Conservation (phyloP, 2,797 vertebrate species). For the Chelonia mydas region DNA sequence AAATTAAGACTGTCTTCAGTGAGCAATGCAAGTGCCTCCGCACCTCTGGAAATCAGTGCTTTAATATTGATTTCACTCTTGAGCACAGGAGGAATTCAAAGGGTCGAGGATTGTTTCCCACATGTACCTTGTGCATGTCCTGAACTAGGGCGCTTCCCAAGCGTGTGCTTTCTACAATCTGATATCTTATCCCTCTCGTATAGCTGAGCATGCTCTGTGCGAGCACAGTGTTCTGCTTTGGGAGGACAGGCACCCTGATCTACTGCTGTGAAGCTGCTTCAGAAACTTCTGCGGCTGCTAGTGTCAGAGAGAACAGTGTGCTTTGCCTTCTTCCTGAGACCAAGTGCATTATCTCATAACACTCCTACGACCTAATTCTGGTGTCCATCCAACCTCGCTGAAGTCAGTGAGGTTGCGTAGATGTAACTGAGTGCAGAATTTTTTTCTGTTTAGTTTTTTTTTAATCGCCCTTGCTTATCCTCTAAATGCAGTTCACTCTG, state of each 20-base stretch:
- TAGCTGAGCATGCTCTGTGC: background rate
- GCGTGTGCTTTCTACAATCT: background rate
- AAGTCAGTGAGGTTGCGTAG: background rate
- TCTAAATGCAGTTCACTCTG: background rate
- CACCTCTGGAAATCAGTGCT: background rate
- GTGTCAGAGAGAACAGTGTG: background rate
- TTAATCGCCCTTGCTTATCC: background rate
- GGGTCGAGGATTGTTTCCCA: background rate
- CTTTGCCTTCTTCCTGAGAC: background rate
- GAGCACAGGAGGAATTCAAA: background rate
- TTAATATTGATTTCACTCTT: background rate
- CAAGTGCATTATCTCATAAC: rapidly evolving
- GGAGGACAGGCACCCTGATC: background rate
- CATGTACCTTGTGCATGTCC: background rate
- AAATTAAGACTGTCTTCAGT: background rate
- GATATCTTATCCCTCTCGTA: background rate
- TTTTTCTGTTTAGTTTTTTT: background rate
- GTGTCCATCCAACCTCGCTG: background rate
- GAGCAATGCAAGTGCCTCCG: background rate
- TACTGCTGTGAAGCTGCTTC: background rate
- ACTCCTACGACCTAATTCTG: background rate
- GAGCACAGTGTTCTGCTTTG: background rate
- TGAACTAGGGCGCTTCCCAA: background rate
- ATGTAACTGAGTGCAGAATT: background rate
- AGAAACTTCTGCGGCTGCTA: background rate